Percentiles rank a stretch among this genome's conserved stretches.
phyloP scores from a whole-genome alignment of 2,888 invertebrate species.

The Campoletis raptor region DNA sequence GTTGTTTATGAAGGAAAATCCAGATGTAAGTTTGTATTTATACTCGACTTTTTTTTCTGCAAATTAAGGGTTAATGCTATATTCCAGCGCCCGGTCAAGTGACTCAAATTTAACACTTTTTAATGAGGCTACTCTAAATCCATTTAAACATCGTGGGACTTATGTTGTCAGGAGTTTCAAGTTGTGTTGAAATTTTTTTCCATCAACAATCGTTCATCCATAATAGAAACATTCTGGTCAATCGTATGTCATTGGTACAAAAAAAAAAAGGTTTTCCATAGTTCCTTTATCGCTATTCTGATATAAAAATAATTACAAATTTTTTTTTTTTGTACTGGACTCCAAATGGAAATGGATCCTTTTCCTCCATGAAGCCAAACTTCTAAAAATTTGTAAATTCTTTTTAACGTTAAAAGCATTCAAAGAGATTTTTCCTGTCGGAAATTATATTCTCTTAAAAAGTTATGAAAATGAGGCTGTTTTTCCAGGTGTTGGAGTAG shows the following conservation, averaged over 20 bases:
- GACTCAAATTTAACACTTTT: neutral
- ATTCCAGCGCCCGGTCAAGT: neutral
- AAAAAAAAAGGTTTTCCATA: too few species aligned
- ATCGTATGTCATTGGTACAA: too few species aligned
- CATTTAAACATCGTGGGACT: too few species aligned
- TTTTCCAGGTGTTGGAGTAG: neutral
- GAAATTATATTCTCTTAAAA: neutral
- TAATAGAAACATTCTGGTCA: too few species aligned
- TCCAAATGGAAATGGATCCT: neutral
- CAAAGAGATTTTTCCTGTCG: neutral
- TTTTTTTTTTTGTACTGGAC: too few species aligned
- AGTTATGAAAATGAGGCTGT: neutral
- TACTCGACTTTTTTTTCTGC: neutral
- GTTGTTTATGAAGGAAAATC: slow-evolving; percentile 87
- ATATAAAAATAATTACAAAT: too few species aligned
- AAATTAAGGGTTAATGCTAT: too few species aligned
- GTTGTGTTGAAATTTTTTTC: too few species aligned
- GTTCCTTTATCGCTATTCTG: too few species aligned
- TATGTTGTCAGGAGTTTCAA: too few species aligned
- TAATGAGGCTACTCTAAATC: too few species aligned
- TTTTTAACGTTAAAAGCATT: neutral
- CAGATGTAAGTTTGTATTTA: slow-evolving; percentile 85
- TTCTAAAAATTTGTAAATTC: neutral
- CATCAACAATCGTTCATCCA: neutral
- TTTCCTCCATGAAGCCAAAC: neutral